These are phyloP conservation scores for Torymus auratus DNA, from an alignment of 2,888 invertebrate genomes.

Conservation along the genomic window DNA sequence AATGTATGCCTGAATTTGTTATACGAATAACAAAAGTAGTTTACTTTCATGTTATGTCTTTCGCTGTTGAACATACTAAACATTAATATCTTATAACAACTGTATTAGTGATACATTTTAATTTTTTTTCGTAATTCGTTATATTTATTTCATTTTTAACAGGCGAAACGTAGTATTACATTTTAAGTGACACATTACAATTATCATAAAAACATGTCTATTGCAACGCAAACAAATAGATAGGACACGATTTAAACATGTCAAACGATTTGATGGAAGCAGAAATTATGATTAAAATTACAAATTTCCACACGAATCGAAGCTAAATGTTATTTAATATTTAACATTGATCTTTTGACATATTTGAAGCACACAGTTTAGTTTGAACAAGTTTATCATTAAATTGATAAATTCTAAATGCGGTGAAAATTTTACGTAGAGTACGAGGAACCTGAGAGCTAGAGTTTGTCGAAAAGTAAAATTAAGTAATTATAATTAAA, in stretches of 20 bases:
- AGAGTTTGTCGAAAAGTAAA: slow-evolving; percentile 48
- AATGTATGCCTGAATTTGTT: slow-evolving; percentile 18
- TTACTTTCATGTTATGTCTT: slow-evolving; percentile 47
- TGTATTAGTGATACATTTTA: slow-evolving; percentile 45
- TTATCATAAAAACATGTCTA: slow-evolving; percentile 39
- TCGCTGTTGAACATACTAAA: slow-evolving; percentile 50
- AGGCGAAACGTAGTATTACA: slow-evolving; percentile 22
- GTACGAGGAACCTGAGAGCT: slow-evolving; percentile 50
- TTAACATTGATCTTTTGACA: slow-evolving; percentile 51
- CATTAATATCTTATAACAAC: slow-evolving; percentile 44
- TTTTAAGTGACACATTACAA: slow-evolving; percentile 33
- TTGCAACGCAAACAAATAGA: slow-evolving; percentile 19
- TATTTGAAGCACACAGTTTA: slow-evolving; percentile 56
- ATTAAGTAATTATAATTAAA: slow-evolving; percentile 40
- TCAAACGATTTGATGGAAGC: slow-evolving; percentile 35
- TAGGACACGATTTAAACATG: slow-evolving; percentile 14
- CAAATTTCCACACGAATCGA: slow-evolving; percentile 42
- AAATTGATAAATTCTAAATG: slow-evolving; percentile 47
- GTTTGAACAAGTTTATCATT: slow-evolving; percentile 38
- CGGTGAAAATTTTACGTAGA: slow-evolving; percentile 47
- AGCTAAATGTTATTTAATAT: slow-evolving; percentile 49
- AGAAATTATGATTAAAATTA: slow-evolving; percentile 26
- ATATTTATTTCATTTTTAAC: slow-evolving; percentile 29
- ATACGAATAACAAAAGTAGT: slow-evolving; percentile 33
- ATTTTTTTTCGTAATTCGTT: slow-evolving; percentile 38